Evolutionary conservation across 2,797 vertebrate species (phyloP), one percentile per base, ranked within the genome.

Genomic region (Champsocephalus esox): DNA sequence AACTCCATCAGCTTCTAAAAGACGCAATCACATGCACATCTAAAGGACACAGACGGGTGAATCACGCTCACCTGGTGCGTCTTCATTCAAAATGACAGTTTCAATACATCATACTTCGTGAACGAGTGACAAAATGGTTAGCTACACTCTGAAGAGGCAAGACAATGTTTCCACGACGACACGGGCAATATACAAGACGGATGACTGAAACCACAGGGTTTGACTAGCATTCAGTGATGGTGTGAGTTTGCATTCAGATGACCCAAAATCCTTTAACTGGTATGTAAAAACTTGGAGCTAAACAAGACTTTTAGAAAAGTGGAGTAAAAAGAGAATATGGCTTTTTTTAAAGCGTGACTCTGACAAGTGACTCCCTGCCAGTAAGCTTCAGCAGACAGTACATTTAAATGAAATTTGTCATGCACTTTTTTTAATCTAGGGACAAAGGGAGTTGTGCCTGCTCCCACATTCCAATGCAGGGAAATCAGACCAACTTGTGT

Each of bases 311-410:
- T 71, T 71, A 85, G 78, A 80, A 88, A 89, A 89, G 87, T 83
- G 88, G 91, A 85, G 88, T 89, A 86, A 89, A 90, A 84, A 87
- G 87, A 89, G 83, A 90, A 78, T 94, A 95, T 95, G 94, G 94
- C 94, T 95, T 94, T 90, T 70, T 85, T 84, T 91, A 75, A 55
- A 90, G 79, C 79, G 78, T 79, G 79, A 92, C 92, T 91, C 92
- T 85, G 84, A 91, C 77, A 56, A 86, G 79, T 86, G 79, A 92
- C 87, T 92, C 75, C 87, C 89, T 87, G 82, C 80, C 75, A 84
- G 75, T 83, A 81, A 91, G 91, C 82, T 87, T 86, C 69, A 85
- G 88, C 72, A 70, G 49, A 85, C 56, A 45, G 24, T 76, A 34
- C 54, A 84, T 65, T 72, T 70, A 46, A 82, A 83, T 69, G 12